A percentile compares a stretch with the other conserved stretches of the same genome.
These are phyloP conservation scores for Acyrthosiphon pisum DNA, from an alignment of 1,140 invertebrate genomes.

Conservation along the genomic window DNA sequence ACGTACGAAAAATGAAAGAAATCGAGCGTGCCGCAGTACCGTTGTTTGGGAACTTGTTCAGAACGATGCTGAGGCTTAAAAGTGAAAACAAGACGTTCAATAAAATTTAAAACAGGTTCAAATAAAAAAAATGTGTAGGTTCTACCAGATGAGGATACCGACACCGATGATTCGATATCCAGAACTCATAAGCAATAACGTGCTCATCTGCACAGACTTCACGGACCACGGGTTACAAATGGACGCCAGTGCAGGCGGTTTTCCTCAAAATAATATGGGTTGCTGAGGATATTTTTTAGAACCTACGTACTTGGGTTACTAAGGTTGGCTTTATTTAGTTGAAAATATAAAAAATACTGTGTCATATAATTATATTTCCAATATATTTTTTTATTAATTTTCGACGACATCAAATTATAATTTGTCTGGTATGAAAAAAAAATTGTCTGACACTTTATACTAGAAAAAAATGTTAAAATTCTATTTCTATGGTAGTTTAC, in stretches of 20 bases:
- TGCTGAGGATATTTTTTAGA: too few species aligned
- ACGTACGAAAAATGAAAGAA: slow-evolving; percentile 64
- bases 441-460: too few species aligned
- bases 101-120: slow-evolving; percentile 54
- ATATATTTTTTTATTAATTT: too few species aligned
- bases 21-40: slow-evolving; percentile 62
- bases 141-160: slow-evolving; percentile 65
- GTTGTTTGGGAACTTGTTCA: slow-evolving; percentile 62
- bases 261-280: too few species aligned
- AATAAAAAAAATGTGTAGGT: slow-evolving; percentile 63
- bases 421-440: too few species aligned
- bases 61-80: not conserved
- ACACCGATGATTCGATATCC: slow-evolving; percentile 66
- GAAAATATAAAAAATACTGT: too few species aligned
- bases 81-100: slow-evolving; percentile 18
- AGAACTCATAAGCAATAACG: slow-evolving; percentile 65
- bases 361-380: too few species aligned
- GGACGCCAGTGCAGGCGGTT: slow-evolving; percentile 58
- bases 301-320: too few species aligned
- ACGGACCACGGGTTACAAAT: slow-evolving; percentile 63
- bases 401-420: too few species aligned
- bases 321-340: too few species aligned
- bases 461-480: too few species aligned
- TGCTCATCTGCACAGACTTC: slow-evolving; percentile 65
- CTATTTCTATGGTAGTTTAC: too few species aligned